Evolutionary conservation across 2,888 invertebrate species (phyloP), one percentile per base, ranked within the genome.

Genomic region (Drepana falcataria): DNA sequence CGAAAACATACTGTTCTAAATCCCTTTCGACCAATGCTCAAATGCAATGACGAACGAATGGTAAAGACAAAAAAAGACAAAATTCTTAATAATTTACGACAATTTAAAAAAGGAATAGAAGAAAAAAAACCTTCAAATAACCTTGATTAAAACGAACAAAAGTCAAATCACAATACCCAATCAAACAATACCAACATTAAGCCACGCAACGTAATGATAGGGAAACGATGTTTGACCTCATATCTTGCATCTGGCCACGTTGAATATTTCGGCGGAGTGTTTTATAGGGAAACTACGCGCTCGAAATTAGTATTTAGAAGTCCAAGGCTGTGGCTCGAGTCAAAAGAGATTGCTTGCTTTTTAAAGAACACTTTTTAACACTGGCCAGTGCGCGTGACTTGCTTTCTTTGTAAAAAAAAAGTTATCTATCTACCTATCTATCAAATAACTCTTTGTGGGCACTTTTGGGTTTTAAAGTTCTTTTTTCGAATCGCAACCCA

Each of bases 171-270:
- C 57, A 62, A 63, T 41, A 41, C 4, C 41, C 63, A 61, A 63
- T 59, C 61, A 62, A 64, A 64, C 60, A 47, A 49, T 59, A 55
- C 58, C 48, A 53, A 44, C 44, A 44, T 44, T 7, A 44, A 44
- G 44, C 44, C 41, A 51, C 49, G 33, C n/a, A 51, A 34, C 9
- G 9, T 75, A 76, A 77, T 76, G 75, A 76, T 73, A 82, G 73
- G 79, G 77, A 81, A 75, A 87, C 86, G 86, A 85, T 84, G 82
- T 76, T 71, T 77, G 73, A 71, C 75, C 75, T 71, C 77, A 75
- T 85, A 88, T 87, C 87, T 68, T 69, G 71, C 76, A 88, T 87
- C 87, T 86, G 74, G 75, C 84, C 83, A 72, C 75, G 79, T 81
- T 75, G 81, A 83, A 84, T 82, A 84, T 88, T 85, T 85, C 75